Conservation (phyloP, 2,888 invertebrate genomes). For the Coenonympha arcania region DNA sequence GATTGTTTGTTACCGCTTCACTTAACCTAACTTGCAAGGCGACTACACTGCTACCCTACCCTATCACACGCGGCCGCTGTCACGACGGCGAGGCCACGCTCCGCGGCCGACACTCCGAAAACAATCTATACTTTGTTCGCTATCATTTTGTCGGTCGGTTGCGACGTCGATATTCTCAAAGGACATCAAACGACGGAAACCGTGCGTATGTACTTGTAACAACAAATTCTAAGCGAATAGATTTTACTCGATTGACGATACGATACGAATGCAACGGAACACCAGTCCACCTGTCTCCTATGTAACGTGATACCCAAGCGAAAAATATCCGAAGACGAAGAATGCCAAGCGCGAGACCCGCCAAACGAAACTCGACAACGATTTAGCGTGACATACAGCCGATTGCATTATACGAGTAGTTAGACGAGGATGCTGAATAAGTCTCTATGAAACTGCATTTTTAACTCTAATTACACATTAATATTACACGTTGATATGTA, state of each 20-base stretch:
- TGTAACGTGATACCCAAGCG: conserved; percentile 25
- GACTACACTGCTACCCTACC: conserved; percentile 69
- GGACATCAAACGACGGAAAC: no score
- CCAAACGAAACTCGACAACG: conserved; percentile 41
- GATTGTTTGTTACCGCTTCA: conserved; percentile 77
- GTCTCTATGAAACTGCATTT: conserved; percentile 73
- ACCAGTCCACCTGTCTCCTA: conserved; percentile 6
- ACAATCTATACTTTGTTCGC: no score
- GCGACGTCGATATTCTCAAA: no score
- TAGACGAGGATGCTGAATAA: conserved; percentile 72
- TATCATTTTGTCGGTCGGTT: no score
- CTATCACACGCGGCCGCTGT: conserved; percentile 72
- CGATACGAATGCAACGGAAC: conserved; percentile 49
- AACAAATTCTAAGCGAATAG: no score
- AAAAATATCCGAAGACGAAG: conserved; percentile 29
- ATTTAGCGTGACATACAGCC: conserved; percentile 68
- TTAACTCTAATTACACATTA: conserved; percentile 74
- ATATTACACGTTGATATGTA: conserved; percentile 82
- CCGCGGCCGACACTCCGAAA: conserved; percentile 48
- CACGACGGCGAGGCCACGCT: no score
- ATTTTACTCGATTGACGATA: conserved; percentile 62
- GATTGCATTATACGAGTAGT: conserved; percentile 61
- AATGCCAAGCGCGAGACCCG: conserved; percentile 49
- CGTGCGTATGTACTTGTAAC: no score
- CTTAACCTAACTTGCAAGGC: conserved; percentile 74